phyloP scores from a whole-genome alignment of 2,113 vertebrate species.

The Cyphomyrus discorhynchus region DNA sequence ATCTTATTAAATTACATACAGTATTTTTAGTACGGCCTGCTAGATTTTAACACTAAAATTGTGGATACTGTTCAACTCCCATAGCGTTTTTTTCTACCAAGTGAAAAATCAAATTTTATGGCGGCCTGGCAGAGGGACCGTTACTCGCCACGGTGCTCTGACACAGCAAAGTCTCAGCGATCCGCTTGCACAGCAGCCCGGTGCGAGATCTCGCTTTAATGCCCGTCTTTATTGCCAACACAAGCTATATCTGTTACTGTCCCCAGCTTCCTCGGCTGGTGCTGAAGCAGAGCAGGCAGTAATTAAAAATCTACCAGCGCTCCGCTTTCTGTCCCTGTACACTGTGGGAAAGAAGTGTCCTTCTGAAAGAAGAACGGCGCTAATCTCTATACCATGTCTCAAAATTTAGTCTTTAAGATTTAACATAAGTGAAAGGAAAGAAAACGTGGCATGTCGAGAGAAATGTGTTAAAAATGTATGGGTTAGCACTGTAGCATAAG shows the following conservation, averaged over 20 bases:
- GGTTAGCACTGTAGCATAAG: background rate
- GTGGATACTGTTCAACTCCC: background rate
- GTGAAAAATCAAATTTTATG: background rate
- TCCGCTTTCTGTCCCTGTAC: background rate
- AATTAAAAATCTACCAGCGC: background rate
- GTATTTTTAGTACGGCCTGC: background rate
- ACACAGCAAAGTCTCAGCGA: background rate
- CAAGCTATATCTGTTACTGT: background rate
- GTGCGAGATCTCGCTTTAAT: background rate
- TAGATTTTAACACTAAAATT: background rate
- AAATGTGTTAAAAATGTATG: background rate
- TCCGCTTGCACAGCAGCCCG: background rate
- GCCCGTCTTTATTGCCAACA: background rate
- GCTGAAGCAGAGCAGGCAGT: background rate
- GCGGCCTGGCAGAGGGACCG: background rate
- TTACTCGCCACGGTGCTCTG: background rate
- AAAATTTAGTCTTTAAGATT: background rate
- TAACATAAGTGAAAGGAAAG: background rate
- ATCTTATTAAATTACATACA: background rate
- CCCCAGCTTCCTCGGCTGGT: background rate
- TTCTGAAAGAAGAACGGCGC: background rate
- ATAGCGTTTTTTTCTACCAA: background rate
- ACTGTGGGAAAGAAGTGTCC: background rate
- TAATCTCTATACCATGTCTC: background rate
- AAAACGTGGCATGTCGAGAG: background rate